Conservation (phyloP, 1,140 invertebrate species). For the Drosophila sp. region DNA sequence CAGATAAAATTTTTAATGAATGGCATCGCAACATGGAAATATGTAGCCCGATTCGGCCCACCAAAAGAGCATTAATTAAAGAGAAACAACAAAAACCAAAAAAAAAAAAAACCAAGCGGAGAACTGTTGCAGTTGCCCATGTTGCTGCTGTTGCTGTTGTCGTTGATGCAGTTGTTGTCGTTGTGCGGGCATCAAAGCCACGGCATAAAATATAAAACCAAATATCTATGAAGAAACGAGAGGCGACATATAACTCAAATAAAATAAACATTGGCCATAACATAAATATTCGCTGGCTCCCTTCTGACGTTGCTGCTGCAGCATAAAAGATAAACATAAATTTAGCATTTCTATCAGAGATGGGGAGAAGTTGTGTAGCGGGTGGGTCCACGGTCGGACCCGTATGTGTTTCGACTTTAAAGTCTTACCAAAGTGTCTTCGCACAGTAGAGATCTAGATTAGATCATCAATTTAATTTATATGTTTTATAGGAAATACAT, state of each 20-base stretch:
- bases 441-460: not conserved
- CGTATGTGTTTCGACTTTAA: slow-evolving; percentile 1
- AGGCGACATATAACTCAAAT: slow-evolving; percentile 75
- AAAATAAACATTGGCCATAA: slow-evolving; percentile 75
- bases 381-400: slow-evolving; percentile 13
- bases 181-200: slow-evolving; percentile 46
- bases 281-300: slow-evolving; percentile 71
- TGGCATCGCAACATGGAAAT: slow-evolving; percentile 38
- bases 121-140: not conserved
- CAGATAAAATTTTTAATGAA: slow-evolving; percentile 64
- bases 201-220: slow-evolving; percentile 43
- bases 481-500: no score
- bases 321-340: slow-evolving; percentile 70
- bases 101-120: slow-evolving; percentile 20
- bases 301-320: slow-evolving; percentile 30
- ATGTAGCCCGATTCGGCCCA: slow-evolving; percentile 31
- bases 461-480: no score
- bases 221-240: slow-evolving; percentile 51
- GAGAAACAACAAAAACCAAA: slow-evolving; percentile 20
- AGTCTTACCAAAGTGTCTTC: not conserved
- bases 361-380: not conserved
- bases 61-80: slow-evolving; percentile 67
- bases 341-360: slow-evolving; percentile 53
- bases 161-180: slow-evolving; percentile 8
- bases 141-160: not conserved